Evolutionary conservation across 37 sponge, comb jelly and placozoan species (phyloP), one percentile per base, ranked within the genome.

Genomic region (Beroe ovata): DNA sequence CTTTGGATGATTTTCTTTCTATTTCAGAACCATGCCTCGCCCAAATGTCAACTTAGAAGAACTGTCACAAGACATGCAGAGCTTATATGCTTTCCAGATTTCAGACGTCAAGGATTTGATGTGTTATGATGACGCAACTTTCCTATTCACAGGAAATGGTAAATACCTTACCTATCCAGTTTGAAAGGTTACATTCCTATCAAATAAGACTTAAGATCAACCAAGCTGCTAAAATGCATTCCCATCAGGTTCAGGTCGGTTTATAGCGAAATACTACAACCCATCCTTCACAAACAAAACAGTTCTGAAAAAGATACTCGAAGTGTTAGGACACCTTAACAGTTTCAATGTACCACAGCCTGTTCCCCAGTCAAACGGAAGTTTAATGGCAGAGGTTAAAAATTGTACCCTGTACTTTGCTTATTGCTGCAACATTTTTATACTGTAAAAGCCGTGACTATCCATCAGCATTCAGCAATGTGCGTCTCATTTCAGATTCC

Each of bases 181-280:
- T n/a, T n/a, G n/a, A n/a, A n/a, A n/a, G n/a, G n/a, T n/a, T n/a
- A n/a, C n/a, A n/a, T n/a, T n/a, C n/a, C n/a, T n/a, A n/a, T n/a
- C n/a, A n/a, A n/a, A n/a, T n/a, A n/a, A n/a, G n/a, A n/a, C n/a
- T n/a, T n/a, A n/a, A n/a, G n/a, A n/a, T n/a, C n/a, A n/a, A n/a
- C n/a, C n/a, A n/a, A n/a, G n/a, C n/a, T n/a, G n/a, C n/a, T n/a
- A n/a, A n/a, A n/a, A n/a, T n/a, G n/a, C n/a, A n/a, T n/a, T 47
- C 11, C 54, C 11, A 47, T 11, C 16, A 77, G 54, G 54, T 47
- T 47, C 54, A 47, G 54, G 11, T 19, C 26, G 28, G 47, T 77
- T 40, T 1, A 77, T 77, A 77, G 84, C 84, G n/a, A 77, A 77
- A 20, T 77, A 41, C 84, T 77, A 77, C 84, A 77, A 77, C 54